Evolutionary conservation across 1,140 invertebrate genomes (phyloP), one percentile per base, ranked within the genome.

Genomic region (Drosophila chauvacae): DNA sequence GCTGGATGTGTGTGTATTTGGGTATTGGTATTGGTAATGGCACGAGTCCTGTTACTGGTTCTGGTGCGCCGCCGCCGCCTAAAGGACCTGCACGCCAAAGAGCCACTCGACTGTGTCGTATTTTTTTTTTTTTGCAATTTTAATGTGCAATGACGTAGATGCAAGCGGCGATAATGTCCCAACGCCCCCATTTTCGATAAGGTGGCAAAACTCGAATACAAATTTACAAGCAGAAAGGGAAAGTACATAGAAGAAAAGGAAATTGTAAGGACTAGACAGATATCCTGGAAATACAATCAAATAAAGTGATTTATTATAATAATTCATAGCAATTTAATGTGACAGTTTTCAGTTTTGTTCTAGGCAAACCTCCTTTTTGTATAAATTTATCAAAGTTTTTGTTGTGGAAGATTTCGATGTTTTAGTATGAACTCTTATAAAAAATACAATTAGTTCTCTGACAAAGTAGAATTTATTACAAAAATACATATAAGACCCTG

Each of bases 141-240:
- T 87, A 87, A 87, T 88, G 84, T 84, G 72, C 84, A 80, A 48
- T 84, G 85, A 80, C 77, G 85, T 84, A 64, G 84, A 84, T 88
- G 85, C 81, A 57, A 62, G 62, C 60, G 73, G 42, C 80, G 84
- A 88, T 87, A 87, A 83, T 80, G 68, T 63, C 44, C 50, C 18
- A 76, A 61, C 77, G 45, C 73, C 74, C 68, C 63, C 74, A 48
- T 77, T 77, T 66, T 63, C 69, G 74, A 85, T 87, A 76, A 76
- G 82, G 69, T 70, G 44, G 51, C 66, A 68, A 70, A 73, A 63
- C 62, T 87, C 66, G 65, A 86, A 80, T 70, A 80, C 57, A 39
- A 80, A 58, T 59, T 45, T 48, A 59, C 59, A 66, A 45, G 39
- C 44, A 16, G 23, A 62, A 57, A 50, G 33, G 50, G 47, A 64